Evolutionary conservation across 2,888 invertebrate genomes (phyloP), one percentile per base, ranked within the genome.

Genomic region (Nebria salina): DNA sequence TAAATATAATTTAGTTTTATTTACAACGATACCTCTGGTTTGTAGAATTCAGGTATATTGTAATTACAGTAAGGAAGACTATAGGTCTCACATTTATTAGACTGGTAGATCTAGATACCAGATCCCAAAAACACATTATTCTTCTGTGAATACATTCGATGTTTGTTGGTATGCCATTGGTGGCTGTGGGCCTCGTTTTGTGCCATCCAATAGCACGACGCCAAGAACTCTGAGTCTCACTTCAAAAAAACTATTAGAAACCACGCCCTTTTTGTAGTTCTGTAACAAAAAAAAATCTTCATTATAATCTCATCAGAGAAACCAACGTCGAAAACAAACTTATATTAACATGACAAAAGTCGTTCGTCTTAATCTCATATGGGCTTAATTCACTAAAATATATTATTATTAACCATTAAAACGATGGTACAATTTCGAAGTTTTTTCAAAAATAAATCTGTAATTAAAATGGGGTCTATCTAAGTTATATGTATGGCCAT

Each of bases 161-260:
- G 54, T 54, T 54, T 54, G 54, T 78, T 70, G 65, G 70, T 65
- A 77, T 79, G 82, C 83, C 82, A 85, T 85, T 85, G 85, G 85
- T 77, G 82, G 85, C 85, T 85, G 80, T 81, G 76, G 85, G 85
- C 85, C 80, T 82, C 82, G 83, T 81, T 82, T 83, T 82, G 83
- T 82, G 83, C 83, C 83, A 81, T 84, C 85, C 85, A 85, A 85
- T 85, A 84, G 82, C 83, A 83, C 83, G 76, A 83, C 77, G 6
- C 73, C 26, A 20, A 41, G 41, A 41, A 73, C 73, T n/a, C 42
- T 4, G 20, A 68, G 20, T 25, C 68, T 25, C 68, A 68, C 2
- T 9, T 25, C 26, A 26, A 75, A 79, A 79, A 79, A 79, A 79
- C 79, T 79, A 82, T 82, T 81, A 77, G 77, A 76, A 54, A 83